These are phyloP conservation scores for Lophochroa leadbeateri DNA, from an alignment of 2,113 vertebrate genomes.

Conservation along the genomic window DNA sequence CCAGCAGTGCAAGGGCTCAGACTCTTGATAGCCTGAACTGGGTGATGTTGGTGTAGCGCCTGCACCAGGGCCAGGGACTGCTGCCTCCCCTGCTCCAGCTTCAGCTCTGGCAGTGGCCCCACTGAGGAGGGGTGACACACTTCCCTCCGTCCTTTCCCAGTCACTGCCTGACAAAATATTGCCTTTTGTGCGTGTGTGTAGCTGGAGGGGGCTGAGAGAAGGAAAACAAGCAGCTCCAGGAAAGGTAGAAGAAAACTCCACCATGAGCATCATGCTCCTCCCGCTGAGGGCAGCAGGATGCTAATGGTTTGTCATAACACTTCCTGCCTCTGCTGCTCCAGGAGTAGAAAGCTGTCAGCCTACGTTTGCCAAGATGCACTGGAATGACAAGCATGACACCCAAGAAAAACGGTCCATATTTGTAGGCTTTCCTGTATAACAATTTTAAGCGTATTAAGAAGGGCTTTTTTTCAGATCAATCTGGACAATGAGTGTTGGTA, in stretches of 20 bases:
- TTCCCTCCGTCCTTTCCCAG: background rate
- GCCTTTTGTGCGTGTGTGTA: background rate
- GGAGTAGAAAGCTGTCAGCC: background rate
- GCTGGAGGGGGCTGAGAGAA: background rate
- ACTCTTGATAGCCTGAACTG: rapidly evolving
- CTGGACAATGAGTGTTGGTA: background rate
- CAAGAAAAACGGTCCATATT: background rate
- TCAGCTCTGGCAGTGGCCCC: background rate
- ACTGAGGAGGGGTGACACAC: background rate
- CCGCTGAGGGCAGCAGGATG: background rate
- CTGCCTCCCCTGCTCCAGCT: background rate
- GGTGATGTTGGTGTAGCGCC: background rate
- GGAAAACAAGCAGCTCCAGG: background rate
- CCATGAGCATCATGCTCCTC: rapidly evolving
- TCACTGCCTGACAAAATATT: background rate
- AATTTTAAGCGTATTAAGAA: background rate
- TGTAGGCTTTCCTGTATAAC: background rate
- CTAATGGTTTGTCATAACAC: background rate
- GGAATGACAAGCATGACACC: background rate
- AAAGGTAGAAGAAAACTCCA: background rate
- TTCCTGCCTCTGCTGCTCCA: background rate
- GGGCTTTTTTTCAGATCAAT: background rate
- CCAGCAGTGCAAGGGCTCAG: background rate
- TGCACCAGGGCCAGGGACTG: rapidly evolving
- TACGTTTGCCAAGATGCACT: rapidly evolving